Base-by-base conservation (phyloP, 2,113 vertebrate species). In the Prionailurus viverrinus region DNA sequence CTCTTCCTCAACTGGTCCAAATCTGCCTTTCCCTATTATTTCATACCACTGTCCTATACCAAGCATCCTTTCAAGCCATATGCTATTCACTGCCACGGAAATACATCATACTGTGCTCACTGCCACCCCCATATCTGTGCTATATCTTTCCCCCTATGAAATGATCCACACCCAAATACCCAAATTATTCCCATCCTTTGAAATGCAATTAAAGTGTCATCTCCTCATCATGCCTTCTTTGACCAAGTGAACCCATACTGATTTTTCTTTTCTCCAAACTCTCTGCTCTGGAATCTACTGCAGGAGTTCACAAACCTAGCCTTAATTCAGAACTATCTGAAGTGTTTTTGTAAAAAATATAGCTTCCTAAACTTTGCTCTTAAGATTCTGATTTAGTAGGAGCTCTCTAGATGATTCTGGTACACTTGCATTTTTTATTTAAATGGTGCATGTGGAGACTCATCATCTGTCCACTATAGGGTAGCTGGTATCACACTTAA, bases 241-340 rank as follows among this genome's bases (percentile, higher is more conserved):
- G 51, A 73, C 45, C 36, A 76, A 23, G 48, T 31, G 31, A 91
- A 25, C 3, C 23, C 12, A 48, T 21, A 31, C 39, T 81, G n/a
- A 87, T 19, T 85, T 89, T n/a, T 39, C 31, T 73, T 85, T 58
- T 4, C 29, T 89, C 45, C 73, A 92, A 45, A 74, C 41, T 88
- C 48, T 92, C 23, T 55, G 45, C 61, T 92, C 45, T 51, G 68
- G 45, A 61, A 51, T 84, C 53, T 91, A 73, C 18, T 23, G 48
- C 7, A 58, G 33, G 69, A 85, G 39, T 76, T 91, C 13, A 91
- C 58, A 96, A 91, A 85, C 12, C 11, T 23, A n/a, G 9, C 41
- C 33, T 97, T 94, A 36, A 76, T 76, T 94, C 45, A 92, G 73
- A 96, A 74, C 66, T 55, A 87, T 31, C 74, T 73, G 10, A 95